Percentiles rank a stretch among this genome's conserved stretches.
These are phyloP conservation scores for Porites lutea DNA, from an alignment of 64 coral and sea anemone genomes.

Conservation along the genomic window DNA sequence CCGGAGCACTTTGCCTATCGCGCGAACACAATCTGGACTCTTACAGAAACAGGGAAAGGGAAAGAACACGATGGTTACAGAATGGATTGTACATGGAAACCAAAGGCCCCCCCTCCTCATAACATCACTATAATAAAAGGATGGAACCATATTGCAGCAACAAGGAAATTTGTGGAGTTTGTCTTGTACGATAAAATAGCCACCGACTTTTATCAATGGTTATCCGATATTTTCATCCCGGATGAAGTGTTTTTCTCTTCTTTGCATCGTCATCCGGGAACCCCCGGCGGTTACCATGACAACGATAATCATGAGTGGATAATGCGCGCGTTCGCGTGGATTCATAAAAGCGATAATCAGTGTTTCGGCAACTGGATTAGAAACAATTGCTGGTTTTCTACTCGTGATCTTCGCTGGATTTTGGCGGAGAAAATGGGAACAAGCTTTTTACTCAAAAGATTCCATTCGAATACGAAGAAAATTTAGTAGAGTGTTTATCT, in stretches of 20 bases:
- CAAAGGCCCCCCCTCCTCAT: constrained; percentile 33
- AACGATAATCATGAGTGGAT: constrained; percentile 5
- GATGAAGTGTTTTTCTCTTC: constrained; percentile 56
- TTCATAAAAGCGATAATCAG: not conserved
- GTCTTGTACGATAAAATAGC: constrained; percentile 16
- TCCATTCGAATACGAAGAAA: constrained; percentile 26
- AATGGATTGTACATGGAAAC: not conserved
- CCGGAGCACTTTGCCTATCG: not conserved
- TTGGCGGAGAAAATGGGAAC: not conserved
- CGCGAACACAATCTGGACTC: not conserved
- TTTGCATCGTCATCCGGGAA: constrained; percentile 44
- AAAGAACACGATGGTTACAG: not conserved
- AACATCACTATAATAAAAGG: constrained; percentile 37
- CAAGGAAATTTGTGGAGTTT: constrained; percentile 45
- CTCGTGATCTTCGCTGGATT: constrained; percentile 34
- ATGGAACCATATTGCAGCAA: constrained; percentile 21
- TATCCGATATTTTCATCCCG: constrained; percentile 19
- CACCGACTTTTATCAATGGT: constrained; percentile 27
- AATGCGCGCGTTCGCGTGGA: constrained; percentile 14
- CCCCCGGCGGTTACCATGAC: constrained; percentile 15
- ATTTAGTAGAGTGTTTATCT: constrained; percentile 11
- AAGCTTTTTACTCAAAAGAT: constrained; percentile 54
- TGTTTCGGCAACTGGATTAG: constrained; percentile 28
- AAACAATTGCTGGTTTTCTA: constrained; percentile 30
- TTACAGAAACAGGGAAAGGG: not conserved